Evolutionary conservation across 92 coral and sea anemone species (phyloP).

Genomic region (Porites lobata): DNA sequence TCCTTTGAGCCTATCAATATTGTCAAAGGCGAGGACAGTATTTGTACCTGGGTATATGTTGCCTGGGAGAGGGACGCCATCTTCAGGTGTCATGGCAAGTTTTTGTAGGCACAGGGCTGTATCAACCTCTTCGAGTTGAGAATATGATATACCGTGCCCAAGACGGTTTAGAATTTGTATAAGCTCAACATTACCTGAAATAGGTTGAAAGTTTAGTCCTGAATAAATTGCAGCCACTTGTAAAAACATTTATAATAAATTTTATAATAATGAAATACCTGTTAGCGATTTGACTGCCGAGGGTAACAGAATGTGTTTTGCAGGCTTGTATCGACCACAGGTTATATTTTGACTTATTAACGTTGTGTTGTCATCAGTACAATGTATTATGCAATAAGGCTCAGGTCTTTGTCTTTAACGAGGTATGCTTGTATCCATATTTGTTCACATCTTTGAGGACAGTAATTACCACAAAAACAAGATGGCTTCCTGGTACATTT

Average conservation of each 20-base stretch:
- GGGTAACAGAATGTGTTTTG: slow-evolving; percentile 34
- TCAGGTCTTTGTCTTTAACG: background rate
- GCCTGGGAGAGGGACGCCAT: slow-evolving; percentile 49
- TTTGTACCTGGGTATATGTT: slow-evolving; percentile 47
- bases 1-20: slow-evolving; percentile 67
- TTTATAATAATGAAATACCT: slow-evolving; percentile 27
- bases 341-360: background rate
- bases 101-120: slow-evolving; percentile 72
- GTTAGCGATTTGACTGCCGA: slow-evolving; percentile 38
- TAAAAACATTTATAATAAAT: slow-evolving; percentile 17
- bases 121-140: slow-evolving; percentile 5
- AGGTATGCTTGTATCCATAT: background rate
- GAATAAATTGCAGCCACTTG: slow-evolving; percentile 25
- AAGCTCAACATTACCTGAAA: slow-evolving; percentile 53
- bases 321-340: slow-evolving; percentile 27
- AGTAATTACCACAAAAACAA: background rate
- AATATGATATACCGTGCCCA: slow-evolving; percentile 54
- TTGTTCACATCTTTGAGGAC: background rate
- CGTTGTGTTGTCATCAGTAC: background rate
- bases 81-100: slow-evolving; percentile 45
- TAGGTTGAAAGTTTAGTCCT: slow-evolving; percentile 16
- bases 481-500: no score
- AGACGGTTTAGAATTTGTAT: slow-evolving; percentile 55
- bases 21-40: slow-evolving; percentile 67
- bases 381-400: background rate